These are phyloP conservation scores for Hesperia comma DNA, from an alignment of 2,888 invertebrate genomes.

Conservation along the genomic window DNA sequence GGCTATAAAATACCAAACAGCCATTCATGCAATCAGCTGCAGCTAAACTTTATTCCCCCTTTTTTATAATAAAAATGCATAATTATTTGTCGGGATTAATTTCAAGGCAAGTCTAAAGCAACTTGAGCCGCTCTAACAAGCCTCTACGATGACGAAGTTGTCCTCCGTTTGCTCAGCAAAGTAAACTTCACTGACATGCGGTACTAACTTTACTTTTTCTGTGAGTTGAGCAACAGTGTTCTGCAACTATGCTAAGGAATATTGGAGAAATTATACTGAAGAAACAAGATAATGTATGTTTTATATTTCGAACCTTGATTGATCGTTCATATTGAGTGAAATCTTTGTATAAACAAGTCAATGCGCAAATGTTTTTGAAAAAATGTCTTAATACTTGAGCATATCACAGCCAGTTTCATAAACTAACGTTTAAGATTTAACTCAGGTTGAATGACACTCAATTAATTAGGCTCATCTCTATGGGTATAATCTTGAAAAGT, in stretches of 20 bases:
- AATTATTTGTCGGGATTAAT: slow-evolving; percentile 39
- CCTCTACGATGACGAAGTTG: slow-evolving; percentile 55
- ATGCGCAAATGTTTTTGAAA: too few species aligned
- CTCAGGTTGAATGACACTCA: too few species aligned
- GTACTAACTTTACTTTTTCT: slow-evolving; percentile 35
- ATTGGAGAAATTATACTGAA: neutral
- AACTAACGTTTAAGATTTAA: too few species aligned
- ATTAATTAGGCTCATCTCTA: too few species aligned
- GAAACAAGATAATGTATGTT: neutral
- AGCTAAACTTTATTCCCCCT: slow-evolving; percentile 16
- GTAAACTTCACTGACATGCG: slow-evolving; percentile 49
- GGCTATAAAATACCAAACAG: too few species aligned
- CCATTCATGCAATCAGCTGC: neutral
- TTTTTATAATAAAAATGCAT: slow-evolving; percentile 21
- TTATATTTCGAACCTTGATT: too few species aligned
- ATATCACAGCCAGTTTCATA: too few species aligned
- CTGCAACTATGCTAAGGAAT: slow-evolving; percentile 8
- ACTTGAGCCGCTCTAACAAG: slow-evolving; percentile 58
- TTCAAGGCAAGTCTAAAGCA: slow-evolving; percentile 43
- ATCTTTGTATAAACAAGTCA: too few species aligned
- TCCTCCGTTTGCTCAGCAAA: slow-evolving; percentile 53
- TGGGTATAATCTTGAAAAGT: too few species aligned
- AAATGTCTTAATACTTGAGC: neutral
- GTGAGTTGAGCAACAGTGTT: slow-evolving; percentile 20
- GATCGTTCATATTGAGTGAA: too few species aligned